Evolutionary conservation across 2,888 invertebrate genomes (phyloP).

Genomic region (Dasypogon diadema): DNA sequence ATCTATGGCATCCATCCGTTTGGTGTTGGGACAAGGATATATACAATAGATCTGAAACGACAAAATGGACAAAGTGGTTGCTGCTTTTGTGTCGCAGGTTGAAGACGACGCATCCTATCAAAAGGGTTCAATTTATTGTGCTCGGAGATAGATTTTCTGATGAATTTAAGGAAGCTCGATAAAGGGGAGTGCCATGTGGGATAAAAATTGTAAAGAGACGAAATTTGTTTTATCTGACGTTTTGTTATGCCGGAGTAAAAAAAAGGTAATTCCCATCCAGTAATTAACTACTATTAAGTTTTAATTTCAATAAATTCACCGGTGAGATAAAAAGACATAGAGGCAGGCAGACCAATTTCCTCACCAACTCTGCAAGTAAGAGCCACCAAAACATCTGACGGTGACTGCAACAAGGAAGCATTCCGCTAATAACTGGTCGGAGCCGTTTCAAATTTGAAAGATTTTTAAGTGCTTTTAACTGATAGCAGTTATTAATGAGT

Average conservation of each 20-base stretch:
- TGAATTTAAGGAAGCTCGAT: not conserved
- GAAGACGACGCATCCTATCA: not conserved
- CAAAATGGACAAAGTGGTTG: slow-evolving; percentile 13
- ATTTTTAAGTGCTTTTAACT: slow-evolving; percentile 12
- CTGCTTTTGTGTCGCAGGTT: slow-evolving; percentile 6
- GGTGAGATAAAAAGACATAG: too few relatives aligned
- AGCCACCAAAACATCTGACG: too few relatives aligned
- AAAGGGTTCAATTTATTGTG: not conserved
- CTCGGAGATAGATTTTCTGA: not conserved
- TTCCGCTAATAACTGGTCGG: slow-evolving; percentile 16
- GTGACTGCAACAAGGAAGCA: too few relatives aligned
- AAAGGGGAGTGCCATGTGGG: not conserved
- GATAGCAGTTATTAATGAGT: slow-evolving; percentile 28
- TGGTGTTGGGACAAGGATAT: not conserved
- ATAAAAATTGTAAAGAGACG: too few relatives aligned
- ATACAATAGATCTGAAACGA: slow-evolving; percentile 8
- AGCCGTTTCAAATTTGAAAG: not conserved
- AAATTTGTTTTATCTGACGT: too few relatives aligned
- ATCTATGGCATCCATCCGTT: slow-evolving; percentile 6
- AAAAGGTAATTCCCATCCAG: too few relatives aligned
- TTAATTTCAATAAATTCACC: too few relatives aligned
- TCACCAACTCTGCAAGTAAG: too few relatives aligned
- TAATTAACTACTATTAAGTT: too few relatives aligned
- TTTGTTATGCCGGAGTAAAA: too few relatives aligned
- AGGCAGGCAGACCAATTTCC: too few relatives aligned